phyloP scores from a whole-genome alignment of 2,888 invertebrate genomes.

The Torymus tubicola region DNA sequence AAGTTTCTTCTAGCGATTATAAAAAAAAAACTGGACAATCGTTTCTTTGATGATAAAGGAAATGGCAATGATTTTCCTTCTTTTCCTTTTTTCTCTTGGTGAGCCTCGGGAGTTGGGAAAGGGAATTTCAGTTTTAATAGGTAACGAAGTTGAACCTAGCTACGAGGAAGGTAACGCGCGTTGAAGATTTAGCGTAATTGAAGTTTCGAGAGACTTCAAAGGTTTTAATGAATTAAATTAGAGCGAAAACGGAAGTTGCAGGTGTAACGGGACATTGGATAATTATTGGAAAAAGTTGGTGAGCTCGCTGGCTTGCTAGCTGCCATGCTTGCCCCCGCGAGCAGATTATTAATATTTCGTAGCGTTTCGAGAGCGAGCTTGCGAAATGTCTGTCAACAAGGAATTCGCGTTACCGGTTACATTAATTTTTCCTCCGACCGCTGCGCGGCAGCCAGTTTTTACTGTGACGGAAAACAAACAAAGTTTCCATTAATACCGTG shows the following conservation, averaged over 20 bases:
- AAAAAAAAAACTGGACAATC: slow-evolving; percentile 27
- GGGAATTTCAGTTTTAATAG: slow-evolving; percentile 9
- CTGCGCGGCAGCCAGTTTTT: too few relatives aligned
- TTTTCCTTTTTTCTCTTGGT: neutral
- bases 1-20: slow-evolving; percentile 22
- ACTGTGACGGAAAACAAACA: too few relatives aligned
- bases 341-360: too few relatives aligned
- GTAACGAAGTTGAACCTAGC: slow-evolving; percentile 33
- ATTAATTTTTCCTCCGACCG: too few relatives aligned
- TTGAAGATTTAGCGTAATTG: slow-evolving; percentile 37
- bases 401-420: too few relatives aligned
- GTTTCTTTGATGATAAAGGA: slow-evolving; percentile 20
- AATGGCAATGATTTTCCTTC: slow-evolving; percentile 24
- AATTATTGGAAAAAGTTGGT: slow-evolving; percentile 37
- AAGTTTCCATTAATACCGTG: too few relatives aligned
- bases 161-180: neutral
- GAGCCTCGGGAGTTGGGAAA: too few relatives aligned
- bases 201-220: slow-evolving; percentile 22
- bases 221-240: slow-evolving; percentile 41
- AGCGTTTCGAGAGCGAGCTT: too few relatives aligned
- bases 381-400: too few relatives aligned
- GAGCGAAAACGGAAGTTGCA: slow-evolving; percentile 21
- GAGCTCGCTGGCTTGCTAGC: too few relatives aligned
- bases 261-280: neutral
- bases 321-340: too few relatives aligned